Conservation (phyloP, 2,888 invertebrate genomes). For the Graphium colonna region DNA sequence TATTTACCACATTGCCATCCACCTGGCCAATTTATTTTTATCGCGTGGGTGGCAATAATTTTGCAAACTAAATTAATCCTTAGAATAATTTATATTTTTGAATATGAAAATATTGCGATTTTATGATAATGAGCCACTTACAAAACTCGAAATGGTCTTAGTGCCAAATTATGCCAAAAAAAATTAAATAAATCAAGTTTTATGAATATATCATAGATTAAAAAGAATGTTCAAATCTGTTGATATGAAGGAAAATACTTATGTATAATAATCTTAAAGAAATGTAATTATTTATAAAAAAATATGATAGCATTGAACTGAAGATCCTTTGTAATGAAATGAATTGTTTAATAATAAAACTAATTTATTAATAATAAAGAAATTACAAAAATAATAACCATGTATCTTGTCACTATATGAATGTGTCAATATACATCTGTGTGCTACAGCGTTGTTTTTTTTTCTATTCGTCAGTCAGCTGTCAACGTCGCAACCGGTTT, state of each 20-base stretch:
- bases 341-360: no score
- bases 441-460: background rate
- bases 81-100: background rate
- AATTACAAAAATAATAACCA: background rate
- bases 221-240: no score
- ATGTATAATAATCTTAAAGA: no score
- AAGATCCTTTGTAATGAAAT: no score
- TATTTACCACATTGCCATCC: background rate
- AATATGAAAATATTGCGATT: conserved; percentile 3
- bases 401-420: background rate
- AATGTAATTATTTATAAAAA: no score
- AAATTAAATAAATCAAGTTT: background rate
- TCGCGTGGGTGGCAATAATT: background rate
- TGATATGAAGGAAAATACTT: no score
- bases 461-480: conserved; percentile 8
- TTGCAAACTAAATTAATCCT: background rate
- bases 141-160: background rate
- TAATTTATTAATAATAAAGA: no score
- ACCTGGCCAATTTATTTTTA: background rate
- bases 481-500: background rate
- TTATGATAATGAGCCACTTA: conserved; percentile 5
- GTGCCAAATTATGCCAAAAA: background rate
- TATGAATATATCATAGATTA: no score
- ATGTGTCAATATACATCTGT: background rate
- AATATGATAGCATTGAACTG: no score